Evolutionary conservation across 2,113 vertebrate genomes (phyloP).

Genomic region (Vicugna pacos): DNA sequence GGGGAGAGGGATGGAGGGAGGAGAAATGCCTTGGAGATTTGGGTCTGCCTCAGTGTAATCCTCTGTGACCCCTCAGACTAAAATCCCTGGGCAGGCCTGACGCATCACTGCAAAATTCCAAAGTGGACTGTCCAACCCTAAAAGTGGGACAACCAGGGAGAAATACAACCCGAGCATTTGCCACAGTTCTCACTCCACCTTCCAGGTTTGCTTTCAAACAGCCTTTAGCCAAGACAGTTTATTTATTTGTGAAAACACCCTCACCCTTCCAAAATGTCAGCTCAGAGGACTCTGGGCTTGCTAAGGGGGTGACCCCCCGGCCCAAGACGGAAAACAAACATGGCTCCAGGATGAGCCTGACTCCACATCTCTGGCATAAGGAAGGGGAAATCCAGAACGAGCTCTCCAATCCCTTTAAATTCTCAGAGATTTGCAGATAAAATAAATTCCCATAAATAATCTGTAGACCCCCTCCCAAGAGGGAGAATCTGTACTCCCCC

Average conservation of each 20-base stretch:
- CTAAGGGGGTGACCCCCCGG: background rate
- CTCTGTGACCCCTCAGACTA: background rate
- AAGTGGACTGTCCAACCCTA: background rate
- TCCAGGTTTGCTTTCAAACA: conserved; percentile 50
- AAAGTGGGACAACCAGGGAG: background rate
- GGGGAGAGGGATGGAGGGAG: background rate
- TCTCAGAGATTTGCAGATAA: conserved; percentile 75
- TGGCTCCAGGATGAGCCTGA: background rate
- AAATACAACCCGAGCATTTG: background rate
- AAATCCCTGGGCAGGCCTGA: background rate
- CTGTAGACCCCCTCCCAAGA: conserved; percentile 27
- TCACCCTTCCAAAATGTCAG: background rate
- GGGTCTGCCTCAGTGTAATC: accelerated
- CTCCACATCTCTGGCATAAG: background rate
- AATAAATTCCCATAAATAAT: conserved; percentile 80
- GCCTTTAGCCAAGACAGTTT: background rate
- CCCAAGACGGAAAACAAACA: background rate
- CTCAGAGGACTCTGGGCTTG: background rate
- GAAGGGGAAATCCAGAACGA: conserved; percentile 65
- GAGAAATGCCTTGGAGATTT: background rate
- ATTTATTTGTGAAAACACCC: conserved; percentile 55
- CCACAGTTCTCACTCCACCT: background rate
- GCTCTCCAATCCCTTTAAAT: conserved; percentile 70
- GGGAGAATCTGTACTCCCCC: conserved; percentile 41
- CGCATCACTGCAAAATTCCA: background rate